These are phyloP conservation scores for Podarcis muralis DNA, from an alignment of 2,113 vertebrate species.

Conservation along the genomic window DNA sequence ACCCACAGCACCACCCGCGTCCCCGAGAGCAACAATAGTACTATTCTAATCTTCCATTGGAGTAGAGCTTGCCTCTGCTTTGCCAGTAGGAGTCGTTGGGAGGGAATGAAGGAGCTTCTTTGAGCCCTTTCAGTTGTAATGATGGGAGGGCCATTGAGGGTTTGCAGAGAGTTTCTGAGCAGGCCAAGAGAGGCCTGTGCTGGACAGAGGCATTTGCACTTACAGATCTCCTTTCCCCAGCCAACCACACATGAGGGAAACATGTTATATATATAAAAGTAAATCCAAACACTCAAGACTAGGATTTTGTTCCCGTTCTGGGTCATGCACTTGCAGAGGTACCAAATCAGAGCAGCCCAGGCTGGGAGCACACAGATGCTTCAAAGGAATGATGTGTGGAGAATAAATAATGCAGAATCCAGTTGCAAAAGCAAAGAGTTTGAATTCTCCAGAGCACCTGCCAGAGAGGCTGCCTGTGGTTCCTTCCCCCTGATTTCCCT, in stretches of 20 bases:
- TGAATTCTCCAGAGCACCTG: neutral
- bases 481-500: conserved; percentile 43
- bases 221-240: neutral
- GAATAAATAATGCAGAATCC: conserved; percentile 37
- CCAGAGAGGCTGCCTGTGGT: conserved; percentile 52
- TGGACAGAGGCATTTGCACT: neutral
- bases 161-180: neutral
- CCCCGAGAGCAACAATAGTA: too few species aligned
- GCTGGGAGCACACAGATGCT: too few species aligned
- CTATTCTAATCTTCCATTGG: neutral
- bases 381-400: conserved; percentile 35
- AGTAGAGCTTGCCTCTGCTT: neutral
- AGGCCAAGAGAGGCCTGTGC: neutral
- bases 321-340: neutral
- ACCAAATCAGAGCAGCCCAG: neutral
- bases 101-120: neutral
- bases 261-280: neutral
- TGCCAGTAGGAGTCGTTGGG: neutral
- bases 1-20: too few species aligned
- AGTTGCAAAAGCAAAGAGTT: conserved; percentile 46
- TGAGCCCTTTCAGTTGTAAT: neutral
- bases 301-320: neutral
- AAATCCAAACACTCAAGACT: neutral
- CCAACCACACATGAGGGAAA: too few species aligned
- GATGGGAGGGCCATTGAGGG: too few species aligned